Conservation (phyloP, 1,140 invertebrate genomes). For the Helicoverpa zea region DNA sequence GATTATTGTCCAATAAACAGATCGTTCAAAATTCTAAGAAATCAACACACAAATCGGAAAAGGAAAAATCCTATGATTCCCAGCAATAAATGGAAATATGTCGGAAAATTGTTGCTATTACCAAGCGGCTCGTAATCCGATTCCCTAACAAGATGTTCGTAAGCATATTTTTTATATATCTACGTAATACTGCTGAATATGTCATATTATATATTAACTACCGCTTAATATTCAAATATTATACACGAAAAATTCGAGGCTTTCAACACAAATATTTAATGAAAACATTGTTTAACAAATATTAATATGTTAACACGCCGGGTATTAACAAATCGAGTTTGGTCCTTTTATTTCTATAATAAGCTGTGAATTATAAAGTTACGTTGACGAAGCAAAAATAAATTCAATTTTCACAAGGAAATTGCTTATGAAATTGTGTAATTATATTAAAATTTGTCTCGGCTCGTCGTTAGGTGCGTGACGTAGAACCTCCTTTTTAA, state of each 20-base stretch:
- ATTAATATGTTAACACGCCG: constrained; percentile 14
- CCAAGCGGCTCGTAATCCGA: constrained; percentile 16
- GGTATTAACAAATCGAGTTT: constrained; percentile 20
- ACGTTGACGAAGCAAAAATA: constrained; percentile 47
- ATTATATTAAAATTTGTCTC: constrained; percentile 47
- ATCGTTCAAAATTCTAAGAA: not conserved
- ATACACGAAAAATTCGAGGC: not conserved
- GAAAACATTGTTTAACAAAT: constrained; percentile 33
- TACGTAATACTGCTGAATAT: not conserved
- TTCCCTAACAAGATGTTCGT: not conserved
- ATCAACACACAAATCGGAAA: not conserved
- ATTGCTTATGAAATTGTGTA: constrained; percentile 51
- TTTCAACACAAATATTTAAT: constrained; percentile 8
- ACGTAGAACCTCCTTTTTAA: not conserved
- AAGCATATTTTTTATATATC: constrained; percentile 16
- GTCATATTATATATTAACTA: not conserved
- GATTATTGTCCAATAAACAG: not conserved
- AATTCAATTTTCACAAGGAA: constrained; percentile 44
- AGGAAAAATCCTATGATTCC: constrained; percentile 15
- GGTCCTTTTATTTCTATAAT: constrained; percentile 9
- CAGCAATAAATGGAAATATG: constrained; percentile 4
- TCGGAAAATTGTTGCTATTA: constrained; percentile 19
- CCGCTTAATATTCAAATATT: not conserved
- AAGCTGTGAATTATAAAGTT: constrained; percentile 29
- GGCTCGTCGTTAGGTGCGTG: constrained; percentile 38